Conservation (phyloP, 1,140 invertebrate species). For the Drosophila paulistorum region DNA sequence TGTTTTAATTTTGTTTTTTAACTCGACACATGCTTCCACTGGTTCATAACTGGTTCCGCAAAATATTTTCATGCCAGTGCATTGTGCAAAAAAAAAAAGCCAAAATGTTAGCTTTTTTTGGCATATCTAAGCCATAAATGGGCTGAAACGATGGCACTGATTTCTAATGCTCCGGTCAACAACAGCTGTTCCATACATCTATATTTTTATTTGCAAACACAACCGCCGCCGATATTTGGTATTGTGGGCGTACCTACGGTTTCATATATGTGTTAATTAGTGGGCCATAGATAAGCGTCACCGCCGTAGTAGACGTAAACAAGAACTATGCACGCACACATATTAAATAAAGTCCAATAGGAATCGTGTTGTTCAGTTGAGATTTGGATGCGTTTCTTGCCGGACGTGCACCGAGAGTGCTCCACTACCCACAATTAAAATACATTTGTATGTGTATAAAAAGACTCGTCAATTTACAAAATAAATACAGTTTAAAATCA, state of each 20-base stretch:
- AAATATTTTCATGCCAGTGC: too few relatives aligned
- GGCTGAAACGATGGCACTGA: slow-evolving; percentile 2
- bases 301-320: slow-evolving; percentile 30
- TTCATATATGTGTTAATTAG: slow-evolving; percentile 33
- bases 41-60: too few relatives aligned
- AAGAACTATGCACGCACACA: slow-evolving; percentile 41
- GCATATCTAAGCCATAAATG: neutral
- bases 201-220: slow-evolving; percentile 32
- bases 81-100: neutral
- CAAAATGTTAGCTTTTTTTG: neutral
- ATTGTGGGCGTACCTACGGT: slow-evolving; percentile 37
- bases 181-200: slow-evolving; percentile 43
- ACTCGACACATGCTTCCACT: neutral
- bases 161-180: slow-evolving; percentile 14
- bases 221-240: slow-evolving; percentile 10
- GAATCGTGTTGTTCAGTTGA: slow-evolving; percentile 22
- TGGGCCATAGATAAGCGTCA: slow-evolving; percentile 42
- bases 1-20: neutral
- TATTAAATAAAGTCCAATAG: slow-evolving; percentile 14
- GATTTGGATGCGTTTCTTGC: neutral
- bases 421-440: slow-evolving; percentile 8
- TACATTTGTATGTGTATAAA: neutral
- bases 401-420: neutral
- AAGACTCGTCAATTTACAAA: slow-evolving; percentile 10
- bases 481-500: neutral